phyloP scores from a whole-genome alignment of 2,888 invertebrate genomes.

The Ecdyonurus torrentis region DNA sequence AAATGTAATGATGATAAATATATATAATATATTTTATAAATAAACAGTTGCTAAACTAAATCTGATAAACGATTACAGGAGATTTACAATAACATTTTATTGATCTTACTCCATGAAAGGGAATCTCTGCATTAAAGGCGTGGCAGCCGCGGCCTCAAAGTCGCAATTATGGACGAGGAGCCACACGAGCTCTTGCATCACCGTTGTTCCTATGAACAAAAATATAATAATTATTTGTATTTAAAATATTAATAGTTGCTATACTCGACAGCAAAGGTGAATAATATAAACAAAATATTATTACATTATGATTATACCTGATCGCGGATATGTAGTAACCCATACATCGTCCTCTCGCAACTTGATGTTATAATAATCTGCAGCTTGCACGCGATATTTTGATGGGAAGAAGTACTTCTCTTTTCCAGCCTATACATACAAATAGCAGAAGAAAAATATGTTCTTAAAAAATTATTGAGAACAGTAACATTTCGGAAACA shows the following conservation, averaged over 20 bases:
- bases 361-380: not conserved
- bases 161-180: not conserved
- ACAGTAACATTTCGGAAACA: too few species aligned
- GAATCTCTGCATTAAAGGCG: slow-evolving; percentile 21
- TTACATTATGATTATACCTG: not conserved
- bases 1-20: too few species aligned
- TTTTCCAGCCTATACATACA: not conserved
- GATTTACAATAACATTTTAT: too few species aligned
- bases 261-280: not conserved
- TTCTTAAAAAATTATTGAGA: too few species aligned
- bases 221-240: not conserved
- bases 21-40: too few species aligned
- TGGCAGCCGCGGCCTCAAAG: slow-evolving; percentile 16
- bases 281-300: not conserved
- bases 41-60: too few species aligned
- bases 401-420: not conserved
- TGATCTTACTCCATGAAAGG: slow-evolving; percentile 24
- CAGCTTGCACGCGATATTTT: not conserved
- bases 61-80: too few species aligned
- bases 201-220: not conserved
- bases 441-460: too few species aligned
- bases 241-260: not conserved
- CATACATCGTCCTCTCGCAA: not conserved
- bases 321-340: not conserved
- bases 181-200: not conserved